Conservation (phyloP, 2,888 invertebrate genomes). For the Aelia acuminata region DNA sequence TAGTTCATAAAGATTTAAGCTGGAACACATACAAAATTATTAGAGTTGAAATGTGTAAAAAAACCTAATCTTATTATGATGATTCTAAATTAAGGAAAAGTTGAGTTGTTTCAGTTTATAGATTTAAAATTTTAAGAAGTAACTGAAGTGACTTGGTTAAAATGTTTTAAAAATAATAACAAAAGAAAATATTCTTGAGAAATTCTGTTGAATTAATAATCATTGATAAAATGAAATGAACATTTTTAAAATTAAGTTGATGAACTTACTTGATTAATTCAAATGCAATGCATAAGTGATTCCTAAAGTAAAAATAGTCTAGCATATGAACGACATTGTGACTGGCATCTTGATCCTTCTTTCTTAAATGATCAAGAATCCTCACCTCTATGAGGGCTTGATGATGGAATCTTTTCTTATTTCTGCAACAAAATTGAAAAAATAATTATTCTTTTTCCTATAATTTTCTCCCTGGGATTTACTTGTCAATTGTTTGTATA, state of each 20-base stretch:
- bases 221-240: not conserved
- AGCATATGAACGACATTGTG: constrained; percentile 97
- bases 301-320: constrained; percentile 96
- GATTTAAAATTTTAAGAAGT: no score
- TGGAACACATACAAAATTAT: constrained; percentile 71
- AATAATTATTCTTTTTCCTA: not conserved
- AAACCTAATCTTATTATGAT: constrained; percentile 52
- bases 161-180: no score
- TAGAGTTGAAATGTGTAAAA: constrained; percentile 59
- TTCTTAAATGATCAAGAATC: constrained; percentile 90
- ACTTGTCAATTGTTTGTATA: no score
- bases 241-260: not conserved
- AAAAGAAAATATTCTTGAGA: not conserved
- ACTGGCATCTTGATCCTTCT: constrained; percentile 84
- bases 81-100: not conserved
- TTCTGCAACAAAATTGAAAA: constrained; percentile 71
- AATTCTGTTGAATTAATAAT: not conserved
- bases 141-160: no score
- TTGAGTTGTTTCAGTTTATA: not conserved
- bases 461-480: not conserved
- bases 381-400: constrained; percentile 96
- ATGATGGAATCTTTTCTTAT: constrained; percentile 94
- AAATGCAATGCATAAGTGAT: constrained; percentile 97
- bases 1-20: constrained; percentile 94
- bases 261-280: constrained; percentile 91